Evolutionary conservation across 1,140 invertebrate species (phyloP), one percentile per base, ranked within the genome.

Genomic region (Protaetia brevitarsis): DNA sequence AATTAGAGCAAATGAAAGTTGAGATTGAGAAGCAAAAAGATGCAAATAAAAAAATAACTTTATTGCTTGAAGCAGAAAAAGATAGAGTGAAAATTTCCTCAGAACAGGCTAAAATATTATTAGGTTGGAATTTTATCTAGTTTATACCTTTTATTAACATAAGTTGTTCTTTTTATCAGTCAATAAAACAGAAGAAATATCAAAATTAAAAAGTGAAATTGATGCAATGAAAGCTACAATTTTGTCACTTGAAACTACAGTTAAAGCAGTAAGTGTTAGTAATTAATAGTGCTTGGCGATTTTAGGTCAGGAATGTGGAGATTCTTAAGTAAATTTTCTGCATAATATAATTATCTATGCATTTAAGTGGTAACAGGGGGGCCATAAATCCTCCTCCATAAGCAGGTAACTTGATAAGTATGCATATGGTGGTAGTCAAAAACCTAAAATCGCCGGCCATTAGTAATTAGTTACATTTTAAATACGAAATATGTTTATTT

Each of bases 11-110:
- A 16, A 71, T 71, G 27, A 71, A 73, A 65, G 21, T 29, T 21
- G 66, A 72, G 28, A 67, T 64, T 41, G 27, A 27, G 6, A 71
- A 74, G 63, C 73, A 78, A 66, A 68, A 78, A 19, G 68, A 73
- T 37, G 37, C 34, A 21, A 63, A 74, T 27, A 72, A 72, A 57
- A 69, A 71, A 13, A 68, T 74, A 71, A 45, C 71, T n/a, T 51
- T 71, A 13, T 65, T 72, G 37, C 31, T 56, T 10, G 73, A 78
- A 66, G 65, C 66, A 13, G 75, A 78, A 66, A 65, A 73, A 30
- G 63, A 68, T 51, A 73, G 72, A 66, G 23, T 64, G 13, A 65
- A 72, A 65, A 66, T 73, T 16, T 70, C 70, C 6, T 69, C 71
- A 28, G 71, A 69, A 62, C 74, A 75, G 68, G 21, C 67, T 19